Evolutionary conservation across 1,140 invertebrate genomes (phyloP).

Genomic region (Lanistes nyassanus): DNA sequence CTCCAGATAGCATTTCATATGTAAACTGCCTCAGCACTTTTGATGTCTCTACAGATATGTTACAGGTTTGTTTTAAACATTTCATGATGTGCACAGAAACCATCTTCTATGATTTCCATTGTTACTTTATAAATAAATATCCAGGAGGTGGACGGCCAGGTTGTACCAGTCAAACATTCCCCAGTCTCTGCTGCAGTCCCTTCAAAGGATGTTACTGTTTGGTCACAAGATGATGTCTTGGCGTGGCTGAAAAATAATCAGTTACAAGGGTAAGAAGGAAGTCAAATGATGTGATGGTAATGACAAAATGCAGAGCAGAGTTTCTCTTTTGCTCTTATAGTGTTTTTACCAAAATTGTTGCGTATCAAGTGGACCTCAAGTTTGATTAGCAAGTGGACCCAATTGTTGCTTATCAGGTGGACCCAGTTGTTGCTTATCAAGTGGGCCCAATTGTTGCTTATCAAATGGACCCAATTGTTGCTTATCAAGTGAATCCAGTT

Average conservation of each 20-base stretch:
- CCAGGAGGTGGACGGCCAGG: conserved; percentile 12
- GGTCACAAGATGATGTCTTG: conserved; percentile 10
- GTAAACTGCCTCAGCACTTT: too few species aligned
- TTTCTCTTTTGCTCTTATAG: too few species aligned
- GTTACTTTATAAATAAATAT: not conserved
- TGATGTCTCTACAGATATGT: not conserved
- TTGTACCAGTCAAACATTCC: not conserved
- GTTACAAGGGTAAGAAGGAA: conserved; percentile 17
- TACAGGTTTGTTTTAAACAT: not conserved
- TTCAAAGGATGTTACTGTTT: not conserved
- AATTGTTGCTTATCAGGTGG: too few species aligned
- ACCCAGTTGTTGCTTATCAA: too few species aligned
- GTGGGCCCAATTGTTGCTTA: too few species aligned
- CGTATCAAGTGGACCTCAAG: too few species aligned
- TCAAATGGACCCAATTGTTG: too few species aligned
- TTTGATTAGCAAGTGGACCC: too few species aligned
- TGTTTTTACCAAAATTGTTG: too few species aligned
- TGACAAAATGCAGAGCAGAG: too few species aligned
- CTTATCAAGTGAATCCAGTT: too few species aligned
- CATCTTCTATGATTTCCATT: not conserved
- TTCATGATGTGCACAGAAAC: not conserved
- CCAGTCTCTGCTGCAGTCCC: conserved; percentile 1
- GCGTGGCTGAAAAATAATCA: conserved; percentile 30
- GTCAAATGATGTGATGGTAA: not conserved
- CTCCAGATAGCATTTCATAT: too few species aligned